Base-by-base conservation (phyloP, 2,888 invertebrate species). In the Chouioia cunea region DNA sequence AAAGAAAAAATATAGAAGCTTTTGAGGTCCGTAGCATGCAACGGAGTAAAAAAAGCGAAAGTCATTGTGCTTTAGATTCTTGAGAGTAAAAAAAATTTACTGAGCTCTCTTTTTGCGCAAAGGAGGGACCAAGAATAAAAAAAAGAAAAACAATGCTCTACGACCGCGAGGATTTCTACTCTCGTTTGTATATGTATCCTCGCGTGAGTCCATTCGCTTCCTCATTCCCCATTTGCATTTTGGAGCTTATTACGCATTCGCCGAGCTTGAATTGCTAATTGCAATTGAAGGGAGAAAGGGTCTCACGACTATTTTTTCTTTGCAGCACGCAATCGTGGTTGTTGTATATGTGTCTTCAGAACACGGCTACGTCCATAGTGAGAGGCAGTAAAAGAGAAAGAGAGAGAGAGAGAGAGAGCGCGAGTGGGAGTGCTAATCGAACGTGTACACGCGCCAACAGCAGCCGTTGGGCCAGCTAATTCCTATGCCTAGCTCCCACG, bases 131-230 rank as follows among this genome's bases (percentile, higher is more conserved):
- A n/a, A n/a, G n/a, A n/a, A n/a, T n/a, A n/a, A n/a, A n/a, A n/a
- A n/a, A 36, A 6, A 27, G 6, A 47, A 70, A 60, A 60, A 70
- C 65, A 60, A 65, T 60, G 54, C 47, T 16, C 59, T 47, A 60
- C 60, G 47, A 54, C 44, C 62, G 27, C 22, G 48, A 50, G 52
- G 56, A 57, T 62, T 65, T 65, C 60, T 60, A 70, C 65, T 63
- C 65, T 62, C 70, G 57, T 73, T 70, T 70, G 63, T 65, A 70
- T 62, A 69, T 60, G 36, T 36, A 36, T 59, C 72, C 43, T 50
- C 57, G 22, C 62, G 54, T 54, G 44, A 43, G 54, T 67, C 65
- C 60, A 62, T 65, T 59, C 62, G 60, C 53, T n/a, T n/a, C n/a
- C 54, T 50, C 59, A n/a, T 36, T 36, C 36, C 36, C 10, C 50